Base-by-base conservation (phyloP, 2,888 invertebrate genomes). In the Itoplectis maculator region DNA sequence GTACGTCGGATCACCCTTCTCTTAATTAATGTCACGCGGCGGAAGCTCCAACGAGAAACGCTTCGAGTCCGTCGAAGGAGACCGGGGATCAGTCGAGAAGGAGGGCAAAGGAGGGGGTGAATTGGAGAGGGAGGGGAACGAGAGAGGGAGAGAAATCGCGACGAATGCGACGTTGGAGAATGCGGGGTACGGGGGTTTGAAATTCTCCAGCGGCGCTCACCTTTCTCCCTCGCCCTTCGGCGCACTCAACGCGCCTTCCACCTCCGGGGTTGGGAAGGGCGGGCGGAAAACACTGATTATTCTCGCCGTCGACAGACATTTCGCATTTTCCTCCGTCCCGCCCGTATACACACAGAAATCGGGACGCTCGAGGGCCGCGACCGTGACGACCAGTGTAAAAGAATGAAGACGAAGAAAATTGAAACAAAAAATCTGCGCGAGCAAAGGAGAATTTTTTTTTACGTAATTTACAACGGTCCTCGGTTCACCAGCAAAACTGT, bases 211-310 rank as follows among this genome's bases (percentile, higher is more conserved):
- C 56, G 56, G 56, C 15, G 29, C 45, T 59, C 66, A 61, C 40
- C 49, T 59, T 49, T 42, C 29, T 65, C 70, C 66, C 47, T 56
- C 65, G 3, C 18, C 54, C 13, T 40, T 49, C 73, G 8, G 37
- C 69, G 9, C 18, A 23, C 29, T 15, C 20, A 2, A 2, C 29
- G 3, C 29, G 3, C 20, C 23, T 45, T 51, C 75, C 65, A 37
- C 35, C 45, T 29, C 35, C 15, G 54, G 15, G 75, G 59, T 61
- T n/a, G n/a, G n/a, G n/a, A n/a, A n/a, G n/a, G n/a, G n/a, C n/a
- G n/a, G n/a, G n/a, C n/a, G 65, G 56, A 76, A 76, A 72, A 72
- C 66, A 72, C 76, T 72, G 81, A 81, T 76, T 72, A 76, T 72
- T 68, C 66, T 76, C 72, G 49, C 76, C 66, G 65, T 68, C 49